Evolutionary conservation across 2,113 vertebrate genomes (phyloP).

Genomic region (Oxyura jamaicensis): DNA sequence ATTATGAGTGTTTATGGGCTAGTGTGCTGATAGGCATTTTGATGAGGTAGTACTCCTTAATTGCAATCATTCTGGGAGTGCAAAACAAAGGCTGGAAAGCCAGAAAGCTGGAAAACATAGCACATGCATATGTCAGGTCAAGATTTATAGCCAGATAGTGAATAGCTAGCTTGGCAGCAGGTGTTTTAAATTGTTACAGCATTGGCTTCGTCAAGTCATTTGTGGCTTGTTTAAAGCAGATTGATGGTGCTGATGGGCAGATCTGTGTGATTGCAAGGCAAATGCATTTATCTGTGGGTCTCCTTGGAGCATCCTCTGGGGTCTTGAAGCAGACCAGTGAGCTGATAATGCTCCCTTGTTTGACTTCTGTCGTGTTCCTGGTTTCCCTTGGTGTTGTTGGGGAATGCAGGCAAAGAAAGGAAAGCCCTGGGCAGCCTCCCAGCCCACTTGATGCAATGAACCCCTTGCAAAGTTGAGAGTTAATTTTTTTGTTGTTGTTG

Average conservation of each 20-base stretch:
- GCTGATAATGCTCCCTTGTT: rapidly evolving
- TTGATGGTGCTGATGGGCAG: constrained; percentile 16
- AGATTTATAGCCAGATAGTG: constrained; percentile 67
- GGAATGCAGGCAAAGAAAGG: neutral
- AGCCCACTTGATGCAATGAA: neutral
- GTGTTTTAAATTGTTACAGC: constrained; percentile 23
- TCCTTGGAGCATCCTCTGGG: neutral
- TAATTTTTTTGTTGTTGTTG: neutral
- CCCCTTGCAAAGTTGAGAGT: neutral
- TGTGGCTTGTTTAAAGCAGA: constrained; percentile 68
- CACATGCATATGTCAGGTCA: constrained; percentile 48
- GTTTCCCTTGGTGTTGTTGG: neutral
- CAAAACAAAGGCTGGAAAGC: neutral
- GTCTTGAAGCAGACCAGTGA: neutral
- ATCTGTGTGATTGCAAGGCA: constrained; percentile 12
- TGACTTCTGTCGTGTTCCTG: neutral
- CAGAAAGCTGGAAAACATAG: constrained; percentile 55
- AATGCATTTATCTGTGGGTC: neutral
- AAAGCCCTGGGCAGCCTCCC: neutral
- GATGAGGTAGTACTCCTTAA: constrained; percentile 31
- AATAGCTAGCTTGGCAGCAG: constrained; percentile 62
- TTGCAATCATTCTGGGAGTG: constrained; percentile 42
- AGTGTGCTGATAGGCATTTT: constrained; percentile 25
- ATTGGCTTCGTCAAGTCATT: constrained; percentile 41
- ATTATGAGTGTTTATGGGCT: constrained; percentile 48